Conservation (phyloP, 2,113 vertebrate genomes). For the Aptenodytes patagonicus region DNA sequence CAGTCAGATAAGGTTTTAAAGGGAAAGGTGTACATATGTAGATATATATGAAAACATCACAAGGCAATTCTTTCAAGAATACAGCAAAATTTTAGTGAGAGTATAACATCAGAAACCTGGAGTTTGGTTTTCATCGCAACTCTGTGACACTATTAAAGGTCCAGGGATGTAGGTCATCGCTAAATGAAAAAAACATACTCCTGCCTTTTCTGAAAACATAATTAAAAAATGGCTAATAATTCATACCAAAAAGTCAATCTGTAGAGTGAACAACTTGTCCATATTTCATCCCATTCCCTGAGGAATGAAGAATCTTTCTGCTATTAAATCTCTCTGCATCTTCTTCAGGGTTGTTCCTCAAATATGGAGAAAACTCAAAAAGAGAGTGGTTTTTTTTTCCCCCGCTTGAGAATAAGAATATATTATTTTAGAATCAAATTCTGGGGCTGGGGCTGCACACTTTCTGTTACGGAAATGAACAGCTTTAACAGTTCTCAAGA, state of each 20-base stretch:
- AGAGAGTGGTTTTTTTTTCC: rapidly evolving
- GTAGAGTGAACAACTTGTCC: neutral
- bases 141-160: neutral
- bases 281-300: neutral
- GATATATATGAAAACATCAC: neutral
- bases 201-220: neutral
- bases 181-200: neutral
- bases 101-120: neutral
- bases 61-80: neutral
- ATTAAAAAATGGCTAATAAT: neutral
- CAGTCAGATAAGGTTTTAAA: neutral
- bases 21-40: neutral
- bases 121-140: neutral
- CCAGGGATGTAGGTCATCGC: neutral
- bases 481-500: neutral
- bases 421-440: neutral
- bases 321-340: neutral
- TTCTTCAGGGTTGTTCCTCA: neutral
- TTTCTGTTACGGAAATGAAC: neutral
- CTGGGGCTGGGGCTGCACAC: rapidly evolving
- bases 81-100: neutral
- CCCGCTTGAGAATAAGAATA: neutral
- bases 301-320: neutral
- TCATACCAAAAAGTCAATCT: neutral
- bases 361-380: neutral